Conservation (phyloP, 2,888 invertebrate genomes). For the Dascillus cervinus region DNA sequence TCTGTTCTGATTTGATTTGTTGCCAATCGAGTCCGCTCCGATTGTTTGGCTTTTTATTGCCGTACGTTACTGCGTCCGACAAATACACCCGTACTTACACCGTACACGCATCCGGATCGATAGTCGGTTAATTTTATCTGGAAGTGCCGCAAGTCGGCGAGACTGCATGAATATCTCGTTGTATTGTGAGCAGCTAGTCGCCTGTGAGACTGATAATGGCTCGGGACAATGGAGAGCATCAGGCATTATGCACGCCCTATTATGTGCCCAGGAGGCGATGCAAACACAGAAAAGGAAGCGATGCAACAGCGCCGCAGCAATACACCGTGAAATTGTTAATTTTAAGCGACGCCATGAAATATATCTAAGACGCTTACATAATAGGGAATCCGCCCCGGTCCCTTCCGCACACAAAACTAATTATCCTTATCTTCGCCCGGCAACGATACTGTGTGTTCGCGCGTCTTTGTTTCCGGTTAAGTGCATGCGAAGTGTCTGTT, state of each 20-base stretch:
- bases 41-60: constrained; percentile 29
- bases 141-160: constrained; percentile 23
- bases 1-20: constrained; percentile 32
- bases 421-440: constrained; percentile 21
- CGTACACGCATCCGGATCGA: constrained; percentile 18
- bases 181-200: constrained; percentile 31
- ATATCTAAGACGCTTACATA: constrained; percentile 21
- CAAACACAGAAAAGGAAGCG: constrained; percentile 17
- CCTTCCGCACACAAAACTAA: constrained; percentile 21
- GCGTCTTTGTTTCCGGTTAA: constrained; percentile 3
- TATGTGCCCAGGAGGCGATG: constrained; percentile 15
- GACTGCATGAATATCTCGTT: constrained; percentile 21
- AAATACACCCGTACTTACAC: constrained; percentile 12
- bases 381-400: constrained; percentile 20
- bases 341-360: constrained; percentile 20
- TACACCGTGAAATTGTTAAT: constrained; percentile 24
- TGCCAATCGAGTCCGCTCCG: constrained; percentile 31
- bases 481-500: constrained; percentile 25
- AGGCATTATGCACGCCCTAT: constrained; percentile 18
- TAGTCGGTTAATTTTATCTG: constrained; percentile 24
- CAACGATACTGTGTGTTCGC: not conserved
- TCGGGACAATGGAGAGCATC: constrained; percentile 19
- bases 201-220: constrained; percentile 30
- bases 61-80: constrained; percentile 13
- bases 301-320: constrained; percentile 17